phyloP scores from a whole-genome alignment of 2,797 vertebrate species.

The Merluccius polli region DNA sequence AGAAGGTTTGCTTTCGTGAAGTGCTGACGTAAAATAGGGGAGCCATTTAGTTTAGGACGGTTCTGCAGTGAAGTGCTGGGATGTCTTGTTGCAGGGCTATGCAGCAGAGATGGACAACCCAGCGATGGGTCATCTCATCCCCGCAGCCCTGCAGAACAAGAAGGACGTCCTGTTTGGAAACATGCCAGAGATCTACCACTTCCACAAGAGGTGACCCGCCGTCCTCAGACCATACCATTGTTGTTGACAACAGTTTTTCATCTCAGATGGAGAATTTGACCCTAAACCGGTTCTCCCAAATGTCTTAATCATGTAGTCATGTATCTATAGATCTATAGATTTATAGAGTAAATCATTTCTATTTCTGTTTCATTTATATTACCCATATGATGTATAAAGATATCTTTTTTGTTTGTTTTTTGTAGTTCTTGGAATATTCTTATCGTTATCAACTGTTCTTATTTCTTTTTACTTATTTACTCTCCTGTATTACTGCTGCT shows the following conservation, averaged over 20 bases:
- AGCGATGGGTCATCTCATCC: conserved; percentile 83
- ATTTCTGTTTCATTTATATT: too few species aligned
- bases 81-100: conserved; percentile 90
- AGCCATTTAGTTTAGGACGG: too few species aligned
- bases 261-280: too few species aligned
- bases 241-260: too few species aligned
- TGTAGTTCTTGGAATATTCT: not conserved
- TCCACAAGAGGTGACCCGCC: conserved; percentile 86
- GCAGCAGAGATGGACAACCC: conserved; percentile 96
- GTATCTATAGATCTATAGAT: not conserved
- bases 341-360: too few species aligned
- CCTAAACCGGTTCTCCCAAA: too few species aligned
- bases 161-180: conserved; percentile 95
- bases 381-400: too few species aligned
- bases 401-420: not conserved
- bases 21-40: too few species aligned
- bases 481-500: not conserved
- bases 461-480: not conserved
- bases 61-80: too few species aligned
- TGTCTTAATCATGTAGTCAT: not conserved
- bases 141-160: conserved; percentile 84
- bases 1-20: too few species aligned
- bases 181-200: conserved; percentile 98
- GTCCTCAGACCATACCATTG: conserved; percentile 7
- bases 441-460: not conserved